phyloP scores from a whole-genome alignment of 92 coral and sea anemone genomes.

The Phymanthus crucifer region DNA sequence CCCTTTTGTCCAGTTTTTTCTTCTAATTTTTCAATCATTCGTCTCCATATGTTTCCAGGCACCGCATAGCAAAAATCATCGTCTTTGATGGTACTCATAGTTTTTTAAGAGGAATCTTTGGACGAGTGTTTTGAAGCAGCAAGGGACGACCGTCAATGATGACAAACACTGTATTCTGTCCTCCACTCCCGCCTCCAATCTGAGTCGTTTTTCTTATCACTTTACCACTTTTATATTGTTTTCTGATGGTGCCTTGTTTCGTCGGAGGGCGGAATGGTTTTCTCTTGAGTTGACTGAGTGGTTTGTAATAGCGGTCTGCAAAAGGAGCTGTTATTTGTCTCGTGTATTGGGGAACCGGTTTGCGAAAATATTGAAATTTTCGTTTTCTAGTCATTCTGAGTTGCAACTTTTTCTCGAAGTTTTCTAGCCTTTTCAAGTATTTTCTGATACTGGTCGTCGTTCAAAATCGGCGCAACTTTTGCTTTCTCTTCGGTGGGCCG shows the following conservation, averaged over 20 bases:
- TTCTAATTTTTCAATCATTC: not conserved
- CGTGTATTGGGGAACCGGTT: not conserved
- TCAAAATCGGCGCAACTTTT: not conserved
- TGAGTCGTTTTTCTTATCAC: not conserved
- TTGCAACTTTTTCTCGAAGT: not conserved
- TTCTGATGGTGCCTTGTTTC: not conserved
- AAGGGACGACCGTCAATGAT: not conserved
- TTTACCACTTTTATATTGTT: not conserved
- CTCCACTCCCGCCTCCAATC: not conserved
- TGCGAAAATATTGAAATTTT: not conserved
- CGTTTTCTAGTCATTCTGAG: not conserved
- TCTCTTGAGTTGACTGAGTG: not conserved
- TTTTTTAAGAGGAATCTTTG: not conserved
- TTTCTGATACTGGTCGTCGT: not conserved
- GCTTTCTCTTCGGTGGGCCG: not conserved
- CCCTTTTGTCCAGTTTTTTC: not conserved
- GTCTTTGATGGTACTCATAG: not conserved
- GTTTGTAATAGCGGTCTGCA: not conserved
- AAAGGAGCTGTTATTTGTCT: not conserved
- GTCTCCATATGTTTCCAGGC: not conserved
- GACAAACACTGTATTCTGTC: not conserved
- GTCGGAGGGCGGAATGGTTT: not conserved
- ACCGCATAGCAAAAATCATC: not conserved
- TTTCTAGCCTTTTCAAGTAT: not conserved
- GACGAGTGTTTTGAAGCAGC: not conserved